These are phyloP conservation scores for Leontocebus nigricollis DNA, from an alignment of 2,797 vertebrate genomes.

Conservation along the genomic window DNA sequence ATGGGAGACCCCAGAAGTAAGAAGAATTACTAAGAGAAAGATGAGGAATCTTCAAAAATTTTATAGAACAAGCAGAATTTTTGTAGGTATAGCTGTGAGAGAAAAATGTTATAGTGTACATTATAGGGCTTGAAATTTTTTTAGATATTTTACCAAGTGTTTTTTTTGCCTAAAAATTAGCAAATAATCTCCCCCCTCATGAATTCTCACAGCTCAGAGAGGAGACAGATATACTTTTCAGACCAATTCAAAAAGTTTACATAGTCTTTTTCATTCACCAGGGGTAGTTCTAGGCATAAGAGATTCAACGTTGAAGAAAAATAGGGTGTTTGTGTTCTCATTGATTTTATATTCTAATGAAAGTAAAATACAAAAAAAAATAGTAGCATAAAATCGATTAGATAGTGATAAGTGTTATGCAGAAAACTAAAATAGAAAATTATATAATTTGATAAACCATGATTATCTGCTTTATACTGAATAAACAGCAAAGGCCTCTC, in stretches of 20 bases:
- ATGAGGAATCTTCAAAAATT: background rate
- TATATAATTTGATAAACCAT: background rate
- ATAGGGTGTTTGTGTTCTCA: background rate
- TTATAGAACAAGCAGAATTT: background rate
- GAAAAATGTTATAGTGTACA: background rate
- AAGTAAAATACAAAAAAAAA: background rate
- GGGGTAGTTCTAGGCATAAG: background rate
- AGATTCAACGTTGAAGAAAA: background rate
- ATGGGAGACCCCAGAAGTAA: background rate
- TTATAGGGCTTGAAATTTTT: background rate
- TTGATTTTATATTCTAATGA: background rate
- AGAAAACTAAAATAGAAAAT: background rate
- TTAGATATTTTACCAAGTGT: background rate
- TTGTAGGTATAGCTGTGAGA: background rate
- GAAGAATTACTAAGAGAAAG: background rate
- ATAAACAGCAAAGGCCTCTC: background rate
- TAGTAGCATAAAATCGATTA: background rate
- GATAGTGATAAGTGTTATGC: background rate
- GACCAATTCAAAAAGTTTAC: background rate
- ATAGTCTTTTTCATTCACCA: background rate
- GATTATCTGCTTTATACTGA: background rate
- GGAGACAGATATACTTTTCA: background rate
- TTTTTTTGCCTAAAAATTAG: background rate
- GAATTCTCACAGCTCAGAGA: background rate
- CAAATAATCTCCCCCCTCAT: background rate